Evolutionary conservation across 2,113 vertebrate genomes (phyloP), one percentile per base, ranked within the genome.

Genomic region (Sus scrofa): DNA sequence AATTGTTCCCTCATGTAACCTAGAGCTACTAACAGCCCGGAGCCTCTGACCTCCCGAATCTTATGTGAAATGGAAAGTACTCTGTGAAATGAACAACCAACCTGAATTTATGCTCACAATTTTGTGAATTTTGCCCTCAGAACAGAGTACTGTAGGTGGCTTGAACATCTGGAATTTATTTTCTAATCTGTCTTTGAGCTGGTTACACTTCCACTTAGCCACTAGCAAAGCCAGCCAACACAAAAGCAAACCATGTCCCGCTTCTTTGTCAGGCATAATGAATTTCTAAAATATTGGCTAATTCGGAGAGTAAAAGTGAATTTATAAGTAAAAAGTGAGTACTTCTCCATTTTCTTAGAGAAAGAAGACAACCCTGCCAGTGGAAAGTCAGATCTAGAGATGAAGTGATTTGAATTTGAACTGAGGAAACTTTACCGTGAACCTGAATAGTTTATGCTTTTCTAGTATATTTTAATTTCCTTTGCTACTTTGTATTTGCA

Each of bases 121-220:
- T 73, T 20, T 78, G 18, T 39, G 18, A 67, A 3, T 85, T 86
- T 87, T 70, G 30, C 37, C 87, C 3, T 88, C 10, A 24, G 56
- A 68, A 78, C 39, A 70, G 83, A 68, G 20, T 24, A 26, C 34
- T 56, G 9, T 56, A 62, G 18, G 8, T 71, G 34, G 4, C 19
- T 50, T 50, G 74, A 93, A 82, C 54, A 87, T 84, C 52, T 91
- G 56, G 71, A 39, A 81, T 89, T 91, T 78, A 44, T 95, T 96
- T 96, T 78, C 68, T 52, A 22, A 65, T 13, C 18, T 9, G 22
- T 83, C 44, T 20, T 83, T 34, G 65, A 60, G 52, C 62, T 83
- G 56, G 65, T 74, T 34, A 73, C 6, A 54, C 30, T 15, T 94
- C 14, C 68, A 58, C 73, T 68, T 86, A 83, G 4, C 26, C 24